Evolutionary conservation across 2,797 vertebrate species (phyloP), one percentile per base, ranked within the genome.

Genomic region (Alca torda): DNA sequence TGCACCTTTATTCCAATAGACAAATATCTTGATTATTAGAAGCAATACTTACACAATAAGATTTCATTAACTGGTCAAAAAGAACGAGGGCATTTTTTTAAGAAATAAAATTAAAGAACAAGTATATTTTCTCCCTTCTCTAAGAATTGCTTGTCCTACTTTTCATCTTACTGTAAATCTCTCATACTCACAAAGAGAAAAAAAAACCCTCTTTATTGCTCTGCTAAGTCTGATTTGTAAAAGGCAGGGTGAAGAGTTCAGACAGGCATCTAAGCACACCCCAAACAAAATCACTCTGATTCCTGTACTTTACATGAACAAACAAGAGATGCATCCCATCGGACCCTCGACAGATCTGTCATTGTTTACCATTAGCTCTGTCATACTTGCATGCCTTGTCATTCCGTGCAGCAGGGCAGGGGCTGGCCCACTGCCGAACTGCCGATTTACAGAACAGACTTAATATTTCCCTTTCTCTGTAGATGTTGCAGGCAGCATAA

Each of bases 231-330:
- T 95, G 93, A 97, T 97, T 95, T 97, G 90, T 95, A 87, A 89
- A 91, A 95, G 41, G 24, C 10, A 0, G 78, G 97, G 96, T 98
- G 97, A 98, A 97, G 91, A 97, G 97, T 98, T 98, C 97, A 98
- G 74, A 37, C 86, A 95, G 35, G 48, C 96, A 96, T 95, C 96
- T 97, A 94, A 96, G 87, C 89, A 95, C 70, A 93, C 85, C 92
- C 94, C 67, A 94, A 96, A 96, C 64, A 97, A 98, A 97, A 97
- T 90, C 93, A 78, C 81, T 96, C 90, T 84, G 95, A 95, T 96
- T 93, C 92, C 75, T 85, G 59, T 69, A 84, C 41, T 7, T 77
- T 77, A 76, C 81, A 95, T 70, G 89, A 81, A 93, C 81, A 94
- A 95, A 94, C 95, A 96, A 80, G 96, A 95, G 91, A 95, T 80